These are phyloP conservation scores for Mobula hypostoma DNA, from an alignment of 2,113 vertebrate species.

Conservation along the genomic window DNA sequence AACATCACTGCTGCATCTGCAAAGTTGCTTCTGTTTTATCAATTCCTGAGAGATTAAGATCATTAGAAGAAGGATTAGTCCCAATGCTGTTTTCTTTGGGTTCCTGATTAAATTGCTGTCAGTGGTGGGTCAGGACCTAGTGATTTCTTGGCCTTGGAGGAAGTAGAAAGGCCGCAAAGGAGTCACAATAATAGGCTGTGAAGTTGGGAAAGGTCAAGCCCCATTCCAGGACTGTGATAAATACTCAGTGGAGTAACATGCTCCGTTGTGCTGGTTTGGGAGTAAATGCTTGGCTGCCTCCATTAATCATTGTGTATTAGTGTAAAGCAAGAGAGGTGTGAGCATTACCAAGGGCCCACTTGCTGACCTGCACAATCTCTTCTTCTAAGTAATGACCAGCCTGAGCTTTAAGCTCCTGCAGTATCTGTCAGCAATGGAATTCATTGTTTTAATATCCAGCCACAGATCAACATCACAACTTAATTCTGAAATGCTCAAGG, in stretches of 20 bases:
- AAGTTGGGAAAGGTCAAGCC: not conserved
- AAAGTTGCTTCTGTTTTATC: not conserved
- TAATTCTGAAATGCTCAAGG: not conserved
- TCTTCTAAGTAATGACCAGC: not conserved
- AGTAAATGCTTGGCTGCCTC: not conserved
- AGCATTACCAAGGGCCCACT: not conserved
- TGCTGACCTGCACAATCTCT: not conserved
- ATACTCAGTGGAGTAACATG: conserved; percentile 22
- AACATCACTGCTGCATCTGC: too few species aligned
- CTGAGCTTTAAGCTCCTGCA: not conserved
- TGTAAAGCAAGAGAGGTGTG: not conserved
- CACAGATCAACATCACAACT: not conserved
- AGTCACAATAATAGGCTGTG: not conserved
- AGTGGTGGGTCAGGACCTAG: not conserved
- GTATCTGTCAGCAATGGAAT: not conserved
- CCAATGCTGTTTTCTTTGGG: not conserved
- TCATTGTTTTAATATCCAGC: not conserved
- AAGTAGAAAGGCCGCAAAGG: not conserved
- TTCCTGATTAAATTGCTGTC: not conserved
- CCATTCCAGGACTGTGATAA: not conserved
- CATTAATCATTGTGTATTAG: conserved; percentile 19
- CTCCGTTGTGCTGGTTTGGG: not conserved
- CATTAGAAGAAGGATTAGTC: not conserved
- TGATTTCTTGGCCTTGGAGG: not conserved
- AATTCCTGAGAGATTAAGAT: not conserved